Base-by-base conservation (phyloP, 1,140 invertebrate species). In the Mercenaria mercenaria region DNA sequence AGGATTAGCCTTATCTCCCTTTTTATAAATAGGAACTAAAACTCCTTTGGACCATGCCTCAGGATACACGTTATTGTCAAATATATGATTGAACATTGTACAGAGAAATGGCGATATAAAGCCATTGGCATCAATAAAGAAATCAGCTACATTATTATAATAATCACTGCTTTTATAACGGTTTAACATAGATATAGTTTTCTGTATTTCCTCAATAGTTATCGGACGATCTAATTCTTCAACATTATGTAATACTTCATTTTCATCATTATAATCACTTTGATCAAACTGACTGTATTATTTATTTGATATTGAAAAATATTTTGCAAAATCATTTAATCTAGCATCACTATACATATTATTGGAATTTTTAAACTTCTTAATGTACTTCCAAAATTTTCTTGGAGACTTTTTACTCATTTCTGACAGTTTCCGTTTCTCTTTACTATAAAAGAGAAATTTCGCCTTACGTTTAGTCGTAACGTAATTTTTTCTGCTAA, bases 151-250 rank as follows among this genome's bases (percentile, higher is more conserved):
- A 77, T 74, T 74, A 32, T 15, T 6, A 4, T 32, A 39, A 39
- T 34, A 77, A 37, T 77, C 41, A 77, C 32, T 23, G 37, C 74
- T 47, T 77, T 77, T 77, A 77, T 77, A 37, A 23, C 74, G 13
- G 13, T 77, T 77, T 47, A 77, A 41, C 2, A 26, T 77, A 77
- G 37, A 41, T 20, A 77, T 39, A 1, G 74, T 20, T 77, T 11
- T 77, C 39, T 26, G 26, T 41, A 77, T 47, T 77, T 77, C 37
- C 20, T 77, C 37, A 26, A 39, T 29, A 23, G 74, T 77, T 37
- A 41, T 34, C 15, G 74, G n/a, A 47, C 18, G 8, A 47, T 47
- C 43, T 47, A 47, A 47, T 47, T 47, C 8, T 18, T 47, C 43
- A 47, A 47, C 43, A 47, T 47, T 47, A 10, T 10, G 8, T 47